Conservation (phyloP, 2,797 vertebrate species). For the Micromesistius poutassou region DNA sequence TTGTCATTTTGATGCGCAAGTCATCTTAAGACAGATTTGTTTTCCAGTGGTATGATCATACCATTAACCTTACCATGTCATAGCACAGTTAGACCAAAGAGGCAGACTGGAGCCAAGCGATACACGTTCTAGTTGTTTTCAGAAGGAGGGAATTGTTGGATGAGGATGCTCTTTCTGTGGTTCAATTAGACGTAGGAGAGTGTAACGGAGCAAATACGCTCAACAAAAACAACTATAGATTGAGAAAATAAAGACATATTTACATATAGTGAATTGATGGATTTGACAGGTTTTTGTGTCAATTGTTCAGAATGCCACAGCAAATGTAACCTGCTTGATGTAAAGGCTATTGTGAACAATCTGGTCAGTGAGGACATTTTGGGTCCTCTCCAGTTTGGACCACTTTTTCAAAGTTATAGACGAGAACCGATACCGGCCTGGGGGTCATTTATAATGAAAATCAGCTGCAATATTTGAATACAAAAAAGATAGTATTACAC, state of each 20-base stretch:
- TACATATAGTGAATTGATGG: not conserved
- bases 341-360: not conserved
- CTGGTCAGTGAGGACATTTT: not conserved
- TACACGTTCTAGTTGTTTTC: not conserved
- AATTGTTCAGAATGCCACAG: not conserved
- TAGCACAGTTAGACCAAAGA: not conserved
- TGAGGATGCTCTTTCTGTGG: too few relatives aligned
- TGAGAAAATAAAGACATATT: not conserved
- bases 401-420: not conserved
- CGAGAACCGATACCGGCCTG: too few relatives aligned
- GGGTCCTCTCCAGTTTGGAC: not conserved
- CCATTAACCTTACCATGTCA: not conserved
- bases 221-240: not conserved
- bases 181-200: not conserved
- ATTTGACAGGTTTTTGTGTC: not conserved
- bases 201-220: not conserved
- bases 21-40: not conserved
- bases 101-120: not conserved
- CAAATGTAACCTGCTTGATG: not conserved
- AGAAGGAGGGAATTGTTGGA: not conserved
- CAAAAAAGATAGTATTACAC: too few relatives aligned
- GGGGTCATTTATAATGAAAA: not conserved
- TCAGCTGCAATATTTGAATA: too few relatives aligned
- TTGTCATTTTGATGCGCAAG: not conserved
- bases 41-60: not conserved